Percentiles rank a stretch among this genome's conserved stretches.
Evolutionary conservation across 1,140 invertebrate species (phyloP).

Genomic region (Proctacanthus coquilletti): DNA sequence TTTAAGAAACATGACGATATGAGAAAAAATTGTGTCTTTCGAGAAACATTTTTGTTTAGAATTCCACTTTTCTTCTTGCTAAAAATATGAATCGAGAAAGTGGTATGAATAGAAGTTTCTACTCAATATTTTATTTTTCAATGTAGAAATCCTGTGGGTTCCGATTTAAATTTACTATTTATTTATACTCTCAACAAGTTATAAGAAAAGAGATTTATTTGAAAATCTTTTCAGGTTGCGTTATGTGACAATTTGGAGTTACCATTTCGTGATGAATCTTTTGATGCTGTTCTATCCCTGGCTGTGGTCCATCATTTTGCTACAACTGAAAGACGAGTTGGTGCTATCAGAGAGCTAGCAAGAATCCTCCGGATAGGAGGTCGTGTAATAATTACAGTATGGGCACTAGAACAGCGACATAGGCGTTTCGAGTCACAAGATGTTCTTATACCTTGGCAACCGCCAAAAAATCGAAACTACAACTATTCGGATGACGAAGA

Average conservation of each 20-base stretch:
- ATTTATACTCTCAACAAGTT: no score
- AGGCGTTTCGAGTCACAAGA: constrained; percentile 61
- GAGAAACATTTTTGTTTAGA: no score
- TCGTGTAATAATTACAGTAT: constrained; percentile 82
- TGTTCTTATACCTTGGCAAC: constrained; percentile 88
- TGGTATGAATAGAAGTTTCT: no score
- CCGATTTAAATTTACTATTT: no score
- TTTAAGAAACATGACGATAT: no score
- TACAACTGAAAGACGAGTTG: constrained; percentile 73
- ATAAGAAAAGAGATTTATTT: no score
- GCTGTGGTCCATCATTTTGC: constrained; percentile 92
- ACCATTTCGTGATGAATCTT: constrained; percentile 81
- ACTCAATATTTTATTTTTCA: no score
- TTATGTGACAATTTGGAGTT: constrained; percentile 77
- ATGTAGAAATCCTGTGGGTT: no score
- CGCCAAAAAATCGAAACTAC: constrained; percentile 39
- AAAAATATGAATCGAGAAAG: no score
- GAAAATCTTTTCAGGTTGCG: constrained; percentile 44
- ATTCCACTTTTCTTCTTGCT: no score
- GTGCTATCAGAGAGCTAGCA: constrained; percentile 73
- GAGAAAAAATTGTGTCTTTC: no score
- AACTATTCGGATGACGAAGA: constrained; percentile 23
- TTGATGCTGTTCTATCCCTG: constrained; percentile 87
- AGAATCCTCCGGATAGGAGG: constrained; percentile 81
- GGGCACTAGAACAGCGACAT: constrained; percentile 92